These are phyloP conservation scores for Psephotus haematonotus DNA, from an alignment of 2,113 vertebrate species.

Conservation along the genomic window DNA sequence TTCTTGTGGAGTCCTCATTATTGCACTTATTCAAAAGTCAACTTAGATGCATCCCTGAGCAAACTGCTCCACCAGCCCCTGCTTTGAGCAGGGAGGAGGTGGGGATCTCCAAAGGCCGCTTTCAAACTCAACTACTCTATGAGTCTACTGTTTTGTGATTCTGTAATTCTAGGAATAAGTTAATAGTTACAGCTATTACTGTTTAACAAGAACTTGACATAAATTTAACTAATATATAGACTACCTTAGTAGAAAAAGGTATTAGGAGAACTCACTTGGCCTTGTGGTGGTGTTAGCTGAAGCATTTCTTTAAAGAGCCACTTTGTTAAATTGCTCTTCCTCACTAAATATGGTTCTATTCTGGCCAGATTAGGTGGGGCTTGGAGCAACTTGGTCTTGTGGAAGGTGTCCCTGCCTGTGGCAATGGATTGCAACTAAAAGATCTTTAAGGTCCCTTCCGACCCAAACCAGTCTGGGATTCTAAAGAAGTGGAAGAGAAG, in stretches of 20 bases:
- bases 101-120: background rate
- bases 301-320: background rate
- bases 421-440: background rate
- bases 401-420: background rate
- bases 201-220: background rate
- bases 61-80: background rate
- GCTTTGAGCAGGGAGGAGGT: background rate
- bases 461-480: background rate
- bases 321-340: background rate
- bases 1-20: background rate
- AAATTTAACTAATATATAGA: background rate
- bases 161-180: background rate
- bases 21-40: background rate
- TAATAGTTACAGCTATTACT: background rate
- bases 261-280: background rate
- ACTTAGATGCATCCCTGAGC: background rate
- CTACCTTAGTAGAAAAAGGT: background rate
- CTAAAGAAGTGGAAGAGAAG: background rate
- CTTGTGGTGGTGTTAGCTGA: background rate
- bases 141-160: background rate
- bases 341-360: background rate
- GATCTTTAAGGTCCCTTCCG: background rate
- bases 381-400: background rate
- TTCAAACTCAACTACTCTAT: background rate
- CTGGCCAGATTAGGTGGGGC: background rate